Percentiles rank a stretch among this genome's conserved stretches.
phyloP scores from a whole-genome alignment of 2,888 invertebrate genomes.

The Tenthredo amoena region DNA sequence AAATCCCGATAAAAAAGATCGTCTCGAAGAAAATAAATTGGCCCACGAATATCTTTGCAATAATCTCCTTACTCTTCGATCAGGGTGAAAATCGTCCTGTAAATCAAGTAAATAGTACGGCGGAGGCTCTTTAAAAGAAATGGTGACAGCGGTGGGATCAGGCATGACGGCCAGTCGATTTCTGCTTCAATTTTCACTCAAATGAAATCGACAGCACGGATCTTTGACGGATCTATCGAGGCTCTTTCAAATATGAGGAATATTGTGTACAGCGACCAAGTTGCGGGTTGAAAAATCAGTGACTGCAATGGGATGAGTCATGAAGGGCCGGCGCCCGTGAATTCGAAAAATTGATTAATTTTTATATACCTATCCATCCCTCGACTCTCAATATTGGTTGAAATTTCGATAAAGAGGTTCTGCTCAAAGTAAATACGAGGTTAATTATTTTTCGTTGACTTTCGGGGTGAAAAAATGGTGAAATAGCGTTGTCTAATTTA shows the following conservation, averaged over 20 bases:
- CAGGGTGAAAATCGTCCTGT: not conserved
- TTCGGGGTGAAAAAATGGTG: not conserved
- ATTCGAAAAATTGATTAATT: not conserved
- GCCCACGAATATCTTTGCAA: not conserved
- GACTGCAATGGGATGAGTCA: not conserved
- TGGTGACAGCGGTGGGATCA: slow-evolving; percentile 22
- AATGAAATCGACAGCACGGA: not conserved
- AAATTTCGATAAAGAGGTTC: not conserved
- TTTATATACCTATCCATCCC: not conserved
- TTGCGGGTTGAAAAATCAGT: not conserved
- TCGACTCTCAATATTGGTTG: not conserved
- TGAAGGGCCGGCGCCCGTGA: not conserved
- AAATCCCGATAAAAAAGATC: not conserved
- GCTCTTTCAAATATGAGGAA: not conserved
- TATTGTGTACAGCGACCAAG: not conserved
- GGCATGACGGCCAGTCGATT: not conserved
- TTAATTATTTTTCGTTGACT: slow-evolving; percentile 17
- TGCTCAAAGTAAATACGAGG: not conserved
- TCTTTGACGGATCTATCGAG: not conserved
- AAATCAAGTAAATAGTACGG: not conserved
- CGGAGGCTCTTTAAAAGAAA: not conserved
- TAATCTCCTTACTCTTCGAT: not conserved
- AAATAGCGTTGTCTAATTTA: slow-evolving; percentile 44
- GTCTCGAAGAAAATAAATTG: not conserved
- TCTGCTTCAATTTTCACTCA: not conserved